These are phyloP conservation scores for Sarcophilus harrisii DNA, from an alignment of 2,797 vertebrate genomes.

Conservation along the genomic window DNA sequence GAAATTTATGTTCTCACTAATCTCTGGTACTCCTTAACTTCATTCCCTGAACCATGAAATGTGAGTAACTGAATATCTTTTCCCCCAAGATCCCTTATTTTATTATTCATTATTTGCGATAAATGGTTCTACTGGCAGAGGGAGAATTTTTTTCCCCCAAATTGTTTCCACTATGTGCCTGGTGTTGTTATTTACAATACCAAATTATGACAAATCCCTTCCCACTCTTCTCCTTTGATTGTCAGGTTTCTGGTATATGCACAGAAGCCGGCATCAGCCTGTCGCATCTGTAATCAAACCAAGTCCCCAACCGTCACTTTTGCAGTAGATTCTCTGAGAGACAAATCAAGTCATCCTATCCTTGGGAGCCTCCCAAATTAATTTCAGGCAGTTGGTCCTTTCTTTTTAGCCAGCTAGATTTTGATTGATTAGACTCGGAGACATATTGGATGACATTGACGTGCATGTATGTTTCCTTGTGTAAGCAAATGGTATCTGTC, in stretches of 20 bases:
- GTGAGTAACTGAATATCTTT: constrained; percentile 12
- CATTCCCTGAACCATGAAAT: constrained; percentile 28
- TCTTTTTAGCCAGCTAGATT: constrained; percentile 25
- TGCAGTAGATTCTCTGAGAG: constrained; percentile 63
- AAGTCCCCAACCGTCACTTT: constrained; percentile 60
- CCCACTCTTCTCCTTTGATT: constrained; percentile 58
- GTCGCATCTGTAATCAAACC: constrained; percentile 70
- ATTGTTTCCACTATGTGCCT: constrained; percentile 52
- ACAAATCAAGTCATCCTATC: constrained; percentile 51
- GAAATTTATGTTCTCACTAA: constrained; percentile 45
- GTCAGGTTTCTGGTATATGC: constrained; percentile 71
- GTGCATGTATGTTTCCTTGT: constrained; percentile 20
- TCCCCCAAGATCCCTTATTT: neutral
- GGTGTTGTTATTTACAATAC: constrained; percentile 55
- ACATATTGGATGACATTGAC: neutral
- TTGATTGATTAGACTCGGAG: constrained; percentile 56
- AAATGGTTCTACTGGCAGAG: constrained; percentile 43
- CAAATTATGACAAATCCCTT: constrained; percentile 69
- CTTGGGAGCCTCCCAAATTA: constrained; percentile 69
- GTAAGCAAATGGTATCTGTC: constrained; percentile 15
- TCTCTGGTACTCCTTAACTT: constrained; percentile 29
- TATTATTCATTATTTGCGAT: constrained; percentile 53
- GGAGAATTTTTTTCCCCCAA: neutral
- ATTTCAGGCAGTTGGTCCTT: constrained; percentile 35
- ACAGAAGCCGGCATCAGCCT: constrained; percentile 60